Base-by-base conservation (phyloP, 2,113 vertebrate species). In the Oryzias woworae region DNA sequence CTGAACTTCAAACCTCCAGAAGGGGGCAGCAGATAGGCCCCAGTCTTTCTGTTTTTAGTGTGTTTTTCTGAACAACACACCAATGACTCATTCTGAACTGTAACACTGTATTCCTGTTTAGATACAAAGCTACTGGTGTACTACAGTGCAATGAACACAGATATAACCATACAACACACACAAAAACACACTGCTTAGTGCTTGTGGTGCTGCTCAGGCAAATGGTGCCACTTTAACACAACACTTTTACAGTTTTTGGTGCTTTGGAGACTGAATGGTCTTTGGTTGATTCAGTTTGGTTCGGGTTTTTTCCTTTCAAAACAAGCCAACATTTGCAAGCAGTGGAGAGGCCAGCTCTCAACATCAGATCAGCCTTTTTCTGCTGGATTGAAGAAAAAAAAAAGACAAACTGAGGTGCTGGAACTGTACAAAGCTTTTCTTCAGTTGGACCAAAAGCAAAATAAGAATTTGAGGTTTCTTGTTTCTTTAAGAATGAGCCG, bases 191-290 rank as follows among this genome's bases (percentile, higher is more conserved):
- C 49, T 74, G 67, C 69, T 71, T 72, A 74, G 76, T 7, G 26
- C 53, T 78, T 12, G 4, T 77, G 88, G 85, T 88, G 86, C 85
- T 88, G 82, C 70, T 82, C 77, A 50, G 65, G 55, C 53, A 73
- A 78, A 78, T 72, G 84, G 79, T 88, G 84, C 79, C 73, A 81
- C 82, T 78, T 78, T 55, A 73, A 53, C 69, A 66, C 67, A 66
- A 78, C 73, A 75, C 77, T 77, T 77, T 69, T 49, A 79, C 66
- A 68, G 65, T 69, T 72, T 60, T 73, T 82, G 87, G 85, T 89
- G 87, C 87, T 87, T 61, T 68, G 51, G 69, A 81, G 82, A 71
- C 80, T 56, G 14, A 63, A 52, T 2, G 5, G 66, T 81, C 81
- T 84, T 75, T 69, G 74, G 63, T 78, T 73, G 66, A 75, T 85